Evolutionary conservation across 2,888 invertebrate genomes (phyloP).

Genomic region (Stegana nigrithorax): DNA sequence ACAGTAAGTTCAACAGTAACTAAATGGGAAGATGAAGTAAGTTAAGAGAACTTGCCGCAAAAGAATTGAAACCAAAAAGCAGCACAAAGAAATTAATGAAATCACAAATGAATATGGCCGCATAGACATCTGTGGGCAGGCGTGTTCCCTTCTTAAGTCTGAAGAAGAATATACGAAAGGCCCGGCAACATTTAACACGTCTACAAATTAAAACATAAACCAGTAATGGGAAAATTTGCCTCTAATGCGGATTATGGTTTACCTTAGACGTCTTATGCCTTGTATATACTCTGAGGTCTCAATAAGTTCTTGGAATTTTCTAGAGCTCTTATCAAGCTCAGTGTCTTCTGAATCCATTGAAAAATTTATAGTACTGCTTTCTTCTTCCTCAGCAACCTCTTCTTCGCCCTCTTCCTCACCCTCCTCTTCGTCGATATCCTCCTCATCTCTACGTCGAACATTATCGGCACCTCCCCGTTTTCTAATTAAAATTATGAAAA

Average conservation of each 20-base stretch:
- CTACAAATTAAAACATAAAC: no score
- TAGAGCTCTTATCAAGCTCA: not conserved
- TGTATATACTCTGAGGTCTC: not conserved
- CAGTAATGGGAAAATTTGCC: no score
- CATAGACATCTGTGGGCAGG: constrained; percentile 78
- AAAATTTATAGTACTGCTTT: no score
- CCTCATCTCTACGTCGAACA: not conserved
- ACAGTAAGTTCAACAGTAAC: not conserved
- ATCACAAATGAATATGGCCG: constrained; percentile 97
- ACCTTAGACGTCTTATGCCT: constrained; percentile 37
- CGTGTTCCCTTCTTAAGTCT: constrained; percentile 65
- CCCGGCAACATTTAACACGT: not conserved
- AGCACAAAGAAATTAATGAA: constrained; percentile 96
- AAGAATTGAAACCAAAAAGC: constrained; percentile 93
- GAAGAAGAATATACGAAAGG: constrained; percentile 77
- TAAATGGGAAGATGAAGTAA: not conserved
- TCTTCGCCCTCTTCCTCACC: not conserved
- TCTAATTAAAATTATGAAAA: not conserved
- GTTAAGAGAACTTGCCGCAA: constrained; percentile 79
- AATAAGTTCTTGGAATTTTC: not conserved
- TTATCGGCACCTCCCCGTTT: not conserved
- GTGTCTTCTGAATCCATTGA: no score
- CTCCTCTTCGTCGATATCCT: not conserved
- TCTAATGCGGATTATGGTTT: no score
- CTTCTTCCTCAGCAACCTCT: not conserved